phyloP scores from a whole-genome alignment of 2,888 invertebrate species.

The Diabrotica balteata region DNA sequence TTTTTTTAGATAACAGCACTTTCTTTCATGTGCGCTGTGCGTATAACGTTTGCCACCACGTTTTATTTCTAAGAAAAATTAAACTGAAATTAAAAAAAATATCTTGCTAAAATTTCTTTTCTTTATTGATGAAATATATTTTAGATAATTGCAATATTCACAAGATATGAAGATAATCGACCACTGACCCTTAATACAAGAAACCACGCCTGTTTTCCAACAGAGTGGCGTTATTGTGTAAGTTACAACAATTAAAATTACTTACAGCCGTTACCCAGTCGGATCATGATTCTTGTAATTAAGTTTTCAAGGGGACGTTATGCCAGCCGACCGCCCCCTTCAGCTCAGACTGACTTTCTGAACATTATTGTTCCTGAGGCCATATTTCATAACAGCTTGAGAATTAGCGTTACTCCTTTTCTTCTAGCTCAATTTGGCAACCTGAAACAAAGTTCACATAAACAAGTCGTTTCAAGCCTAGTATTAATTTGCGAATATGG shows the following conservation, averaged over 20 bases:
- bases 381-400: conserved; percentile 43
- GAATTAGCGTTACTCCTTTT: conserved; percentile 38
- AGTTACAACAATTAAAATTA: conserved; percentile 47
- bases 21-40: too few relatives aligned
- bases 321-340: conserved; percentile 43
- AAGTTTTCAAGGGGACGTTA: conserved; percentile 49
- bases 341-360: conserved; percentile 44
- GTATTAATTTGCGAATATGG: too few relatives aligned
- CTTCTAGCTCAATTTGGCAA: not conserved
- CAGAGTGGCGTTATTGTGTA: conserved; percentile 43
- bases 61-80: too few relatives aligned
- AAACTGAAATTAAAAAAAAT: too few relatives aligned
- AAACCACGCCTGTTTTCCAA: conserved; percentile 25
- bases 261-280: conserved; percentile 51
- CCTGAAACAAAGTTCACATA: conserved; percentile 6
- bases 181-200: conserved; percentile 3
- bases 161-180: too few relatives aligned
- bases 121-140: too few relatives aligned
- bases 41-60: too few relatives aligned
- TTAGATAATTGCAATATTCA: too few relatives aligned
- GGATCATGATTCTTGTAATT: conserved; percentile 51
- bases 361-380: conserved; percentile 40
- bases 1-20: too few relatives aligned
- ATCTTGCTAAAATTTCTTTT: too few relatives aligned
- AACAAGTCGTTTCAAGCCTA: not conserved